Base-by-base conservation (phyloP, 64 coral and sea anemone genomes). In the Pachyseris speciosa region DNA sequence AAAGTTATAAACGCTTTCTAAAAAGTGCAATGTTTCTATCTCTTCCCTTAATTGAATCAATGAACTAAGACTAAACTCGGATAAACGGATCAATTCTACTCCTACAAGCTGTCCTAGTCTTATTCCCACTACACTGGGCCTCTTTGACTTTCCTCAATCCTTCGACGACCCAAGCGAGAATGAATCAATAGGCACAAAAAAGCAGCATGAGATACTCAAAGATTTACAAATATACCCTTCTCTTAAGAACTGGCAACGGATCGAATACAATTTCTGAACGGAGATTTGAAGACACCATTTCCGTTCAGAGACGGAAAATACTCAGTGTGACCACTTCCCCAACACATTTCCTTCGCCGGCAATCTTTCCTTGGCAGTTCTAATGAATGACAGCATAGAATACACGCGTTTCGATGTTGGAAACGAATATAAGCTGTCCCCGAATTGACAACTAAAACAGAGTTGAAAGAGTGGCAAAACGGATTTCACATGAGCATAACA, bases 271-370 rank as follows among this genome's bases (percentile, higher is more conserved):
- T 64, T 24, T 28, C 32, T 22, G n/a, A 79, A 5, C 44, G 16
- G 4, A 37, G 24, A 80, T 37, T 2, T 7, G 74, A n/a, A 78
- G 75, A 52, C 28, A 39, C 9, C 32, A 63, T 58, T 61, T 61
- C 51, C 55, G 77, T 40, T 58, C n/a, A 25, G 19, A 40, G 74
- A 63, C 19, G 20, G 1, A 63, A 81, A n/a, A 81, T 24, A 39
- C 45, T 19, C 67, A 39, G 67, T 61, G 33, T 41, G 77, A 61
- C 19, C 52, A 42, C 75, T n/a, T 81, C 77, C 53, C 53, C 29
- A 41, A 7, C 24, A 2, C 13, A 26, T 34, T 81, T 81, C 77
- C 49, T 58, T 81, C 15, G 7, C 51, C 63, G 30, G 55, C 51
- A 25, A 37, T 53, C 60, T 61, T 59, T 81, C 20, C 77, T 57